These are phyloP conservation scores for Drosophila eohydei DNA, from an alignment of 2,888 invertebrate genomes.

Conservation along the genomic window DNA sequence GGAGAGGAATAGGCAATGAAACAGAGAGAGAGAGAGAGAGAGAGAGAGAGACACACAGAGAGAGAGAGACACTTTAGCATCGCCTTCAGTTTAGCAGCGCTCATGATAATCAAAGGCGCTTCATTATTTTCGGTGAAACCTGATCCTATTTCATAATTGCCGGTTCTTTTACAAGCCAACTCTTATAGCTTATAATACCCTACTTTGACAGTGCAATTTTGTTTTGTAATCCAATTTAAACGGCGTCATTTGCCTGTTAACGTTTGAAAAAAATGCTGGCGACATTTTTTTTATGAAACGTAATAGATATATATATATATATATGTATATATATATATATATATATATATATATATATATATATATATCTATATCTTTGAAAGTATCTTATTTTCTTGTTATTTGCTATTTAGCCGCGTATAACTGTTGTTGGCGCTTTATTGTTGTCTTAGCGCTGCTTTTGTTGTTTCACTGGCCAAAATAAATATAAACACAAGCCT, in stretches of 20 bases:
- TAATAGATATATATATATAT: slow-evolving; percentile 7
- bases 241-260: slow-evolving; percentile 29
- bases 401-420: slow-evolving; percentile 31
- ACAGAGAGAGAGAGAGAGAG: background rate
- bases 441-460: slow-evolving; percentile 36
- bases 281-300: slow-evolving; percentile 38
- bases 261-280: slow-evolving; percentile 19
- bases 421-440: slow-evolving; percentile 55
- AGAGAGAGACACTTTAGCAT: background rate
- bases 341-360: slow-evolving; percentile 14
- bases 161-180: background rate
- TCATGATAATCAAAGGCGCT: background rate
- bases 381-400: slow-evolving; percentile 20
- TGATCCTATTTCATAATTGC: background rate
- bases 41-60: background rate
- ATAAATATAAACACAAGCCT: slow-evolving; percentile 54
- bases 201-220: background rate
- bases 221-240: slow-evolving; percentile 60
- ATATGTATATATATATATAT: slow-evolving; percentile 1
- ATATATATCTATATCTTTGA: slow-evolving; percentile 4
- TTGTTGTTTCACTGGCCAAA: slow-evolving; percentile 32
- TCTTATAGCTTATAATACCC: background rate
- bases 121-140: background rate
- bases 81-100: background rate
- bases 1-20: background rate